phyloP scores from a whole-genome alignment of 2,113 vertebrate species.

The Brevimyrus niger region DNA sequence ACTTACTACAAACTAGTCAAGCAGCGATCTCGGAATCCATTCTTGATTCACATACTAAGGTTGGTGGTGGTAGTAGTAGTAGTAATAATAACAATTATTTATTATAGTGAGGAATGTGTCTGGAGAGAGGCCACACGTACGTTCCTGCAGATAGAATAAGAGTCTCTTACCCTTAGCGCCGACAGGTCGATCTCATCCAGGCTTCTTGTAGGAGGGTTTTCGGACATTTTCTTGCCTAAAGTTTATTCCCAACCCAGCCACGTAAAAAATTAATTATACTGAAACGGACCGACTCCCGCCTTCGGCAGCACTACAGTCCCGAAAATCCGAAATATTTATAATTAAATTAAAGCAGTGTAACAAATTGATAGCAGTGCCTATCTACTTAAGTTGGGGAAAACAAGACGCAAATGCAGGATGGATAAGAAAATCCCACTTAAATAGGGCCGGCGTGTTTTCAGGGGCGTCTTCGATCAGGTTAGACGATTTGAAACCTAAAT shows the following conservation, averaged over 20 bases:
- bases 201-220: slow-evolving; percentile 86
- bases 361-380: neutral
- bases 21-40: neutral
- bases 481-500: neutral
- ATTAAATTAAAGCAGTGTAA: neutral
- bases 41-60: neutral
- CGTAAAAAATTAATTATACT: neutral
- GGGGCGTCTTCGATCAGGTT: neutral
- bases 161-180: slow-evolving; percentile 75
- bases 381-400: neutral
- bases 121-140: neutral
- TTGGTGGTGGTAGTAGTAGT: neutral
- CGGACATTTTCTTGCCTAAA: slow-evolving; percentile 59
- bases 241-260: slow-evolving; percentile 22
- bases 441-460: neutral
- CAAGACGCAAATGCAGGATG: neutral
- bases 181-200: slow-evolving; percentile 91
- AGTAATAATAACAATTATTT: neutral
- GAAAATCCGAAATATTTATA: neutral
- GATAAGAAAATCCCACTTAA: neutral
- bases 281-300: neutral
- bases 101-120: neutral
- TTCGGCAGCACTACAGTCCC: neutral
- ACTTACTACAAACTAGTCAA: neutral
- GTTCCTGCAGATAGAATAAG: neutral